These are phyloP conservation scores for Eretmocerus hayati DNA, from an alignment of 2,888 invertebrate species.

Conservation along the genomic window DNA sequence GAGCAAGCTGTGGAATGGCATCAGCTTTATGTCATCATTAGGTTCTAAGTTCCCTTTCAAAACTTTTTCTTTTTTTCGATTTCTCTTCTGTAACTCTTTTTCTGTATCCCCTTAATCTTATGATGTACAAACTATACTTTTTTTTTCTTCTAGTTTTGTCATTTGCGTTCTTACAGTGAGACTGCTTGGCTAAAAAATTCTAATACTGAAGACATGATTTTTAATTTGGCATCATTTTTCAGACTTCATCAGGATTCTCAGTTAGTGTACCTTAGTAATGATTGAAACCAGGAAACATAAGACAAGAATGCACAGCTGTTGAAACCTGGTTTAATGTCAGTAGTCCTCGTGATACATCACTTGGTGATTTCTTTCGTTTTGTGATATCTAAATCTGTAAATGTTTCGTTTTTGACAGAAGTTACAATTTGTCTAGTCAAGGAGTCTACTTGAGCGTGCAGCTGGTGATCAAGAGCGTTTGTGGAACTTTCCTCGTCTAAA, in stretches of 20 bases:
- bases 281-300: too few relatives aligned
- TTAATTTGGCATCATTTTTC: not conserved
- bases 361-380: too few relatives aligned
- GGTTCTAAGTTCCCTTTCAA: conserved; percentile 28
- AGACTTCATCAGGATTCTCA: not conserved
- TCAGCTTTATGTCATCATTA: conserved; percentile 38
- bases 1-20: too few relatives aligned
- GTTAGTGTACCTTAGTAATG: not conserved
- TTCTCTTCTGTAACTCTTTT: conserved; percentile 29
- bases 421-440: too few relatives aligned
- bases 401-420: too few relatives aligned
- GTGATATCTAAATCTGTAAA: too few relatives aligned
- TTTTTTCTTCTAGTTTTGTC: not conserved
- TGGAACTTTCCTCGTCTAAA: conserved; percentile 6
- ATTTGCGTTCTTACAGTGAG: conserved; percentile 30
- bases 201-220: not conserved
- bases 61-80: conserved; percentile 27
- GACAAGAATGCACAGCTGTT: conserved; percentile 21
- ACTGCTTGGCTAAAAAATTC: conserved; percentile 34
- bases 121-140: conserved; percentile 24
- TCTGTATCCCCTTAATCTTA: conserved; percentile 22
- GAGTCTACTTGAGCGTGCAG: conserved; percentile 37
- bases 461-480: conserved; percentile 30
- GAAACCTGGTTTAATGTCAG: conserved; percentile 3
- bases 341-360: too few relatives aligned